Percentiles rank a stretch among this genome's conserved stretches.
phyloP scores from a whole-genome alignment of 2,113 vertebrate genomes.

The Axis porcinus region DNA sequence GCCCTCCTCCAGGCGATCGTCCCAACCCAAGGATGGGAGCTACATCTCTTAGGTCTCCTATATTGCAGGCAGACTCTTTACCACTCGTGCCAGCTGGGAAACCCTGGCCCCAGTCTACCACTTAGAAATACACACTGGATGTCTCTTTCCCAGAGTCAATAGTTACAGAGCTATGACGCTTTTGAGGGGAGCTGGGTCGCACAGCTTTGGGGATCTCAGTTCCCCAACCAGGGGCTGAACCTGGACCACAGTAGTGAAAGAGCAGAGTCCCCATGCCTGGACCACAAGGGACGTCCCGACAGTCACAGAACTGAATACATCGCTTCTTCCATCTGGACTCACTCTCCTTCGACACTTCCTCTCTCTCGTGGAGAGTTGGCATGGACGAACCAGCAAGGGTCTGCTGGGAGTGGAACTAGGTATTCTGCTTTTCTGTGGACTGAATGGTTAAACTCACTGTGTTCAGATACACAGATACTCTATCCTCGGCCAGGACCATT shows the following conservation, averaged over 20 bases:
- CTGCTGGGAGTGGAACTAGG: neutral
- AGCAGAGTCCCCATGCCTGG: fast-evolving
- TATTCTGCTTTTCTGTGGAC: neutral
- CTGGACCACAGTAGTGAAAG: neutral
- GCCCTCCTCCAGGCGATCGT: neutral
- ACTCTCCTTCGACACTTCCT: neutral
- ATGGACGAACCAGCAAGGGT: neutral
- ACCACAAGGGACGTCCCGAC: neutral
- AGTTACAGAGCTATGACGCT: neutral
- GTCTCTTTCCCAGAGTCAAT: neutral
- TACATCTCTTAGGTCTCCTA: neutral
- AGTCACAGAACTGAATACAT: neutral
- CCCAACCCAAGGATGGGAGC: neutral
- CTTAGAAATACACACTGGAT: neutral
- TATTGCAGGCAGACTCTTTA: neutral
- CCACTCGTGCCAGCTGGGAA: neutral
- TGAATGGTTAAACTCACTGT: neutral
- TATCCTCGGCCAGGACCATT: neutral
- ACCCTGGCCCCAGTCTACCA: neutral
- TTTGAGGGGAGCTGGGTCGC: fast-evolving
- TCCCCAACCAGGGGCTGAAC: neutral
- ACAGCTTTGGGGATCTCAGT: neutral
- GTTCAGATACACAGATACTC: neutral
- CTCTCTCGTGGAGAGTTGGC: neutral
- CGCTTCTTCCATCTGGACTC: fast-evolving